These are phyloP conservation scores for Dolomedes plantarius DNA, from an alignment of 2,888 invertebrate species.

Conservation along the genomic window DNA sequence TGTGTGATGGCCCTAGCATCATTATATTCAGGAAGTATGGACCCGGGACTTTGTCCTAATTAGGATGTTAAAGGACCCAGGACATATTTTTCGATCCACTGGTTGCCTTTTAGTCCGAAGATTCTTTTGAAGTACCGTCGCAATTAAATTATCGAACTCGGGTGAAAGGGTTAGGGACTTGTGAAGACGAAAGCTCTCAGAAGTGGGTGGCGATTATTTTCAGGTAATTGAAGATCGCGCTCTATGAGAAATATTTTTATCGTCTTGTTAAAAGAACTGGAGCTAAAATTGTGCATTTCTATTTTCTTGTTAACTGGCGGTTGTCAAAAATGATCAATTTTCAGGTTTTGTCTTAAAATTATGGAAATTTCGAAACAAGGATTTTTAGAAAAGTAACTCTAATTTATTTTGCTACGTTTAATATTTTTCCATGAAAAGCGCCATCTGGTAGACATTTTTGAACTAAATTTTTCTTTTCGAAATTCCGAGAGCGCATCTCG, in stretches of 20 bases:
- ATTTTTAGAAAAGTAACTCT: no score
- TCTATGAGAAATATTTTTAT: background rate
- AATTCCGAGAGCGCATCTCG: no score
- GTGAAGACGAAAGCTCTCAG: background rate
- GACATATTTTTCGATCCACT: slow-evolving; percentile 48
- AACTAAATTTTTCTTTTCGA: no score
- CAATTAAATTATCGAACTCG: slow-evolving; percentile 60
- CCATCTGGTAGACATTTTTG: no score
- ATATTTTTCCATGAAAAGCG: no score
- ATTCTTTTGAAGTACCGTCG: slow-evolving; percentile 51
- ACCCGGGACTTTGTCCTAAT: slow-evolving; percentile 33
- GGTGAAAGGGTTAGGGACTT: slow-evolving; percentile 24
- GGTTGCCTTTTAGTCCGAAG: slow-evolving; percentile 26
- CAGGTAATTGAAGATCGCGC: background rate
- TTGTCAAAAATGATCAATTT: no score
- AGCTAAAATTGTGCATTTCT: no score
- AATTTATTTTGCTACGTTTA: no score
- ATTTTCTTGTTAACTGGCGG: no score
- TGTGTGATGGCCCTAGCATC: slow-evolving; percentile 57
- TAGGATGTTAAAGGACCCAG: slow-evolving; percentile 26
- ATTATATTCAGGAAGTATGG: slow-evolving; percentile 64
- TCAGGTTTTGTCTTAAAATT: no score
- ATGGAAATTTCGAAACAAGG: no score
- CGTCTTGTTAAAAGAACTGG: no score
- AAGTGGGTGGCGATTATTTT: background rate